These are phyloP conservation scores for Automeris io DNA, from an alignment of 2,888 invertebrate species.

Conservation along the genomic window DNA sequence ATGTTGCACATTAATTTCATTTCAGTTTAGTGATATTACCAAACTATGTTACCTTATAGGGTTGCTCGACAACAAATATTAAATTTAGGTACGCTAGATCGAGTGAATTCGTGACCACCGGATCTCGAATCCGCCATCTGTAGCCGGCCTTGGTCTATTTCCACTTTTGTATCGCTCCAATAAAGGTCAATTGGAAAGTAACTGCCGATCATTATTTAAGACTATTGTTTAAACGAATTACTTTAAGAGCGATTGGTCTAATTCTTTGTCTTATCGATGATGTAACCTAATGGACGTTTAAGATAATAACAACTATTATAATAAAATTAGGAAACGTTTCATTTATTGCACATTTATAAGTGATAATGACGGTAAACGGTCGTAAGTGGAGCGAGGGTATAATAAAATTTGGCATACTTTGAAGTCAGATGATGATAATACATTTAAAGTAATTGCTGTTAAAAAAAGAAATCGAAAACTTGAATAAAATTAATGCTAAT, in stretches of 20 bases:
- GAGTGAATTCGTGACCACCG: conserved; percentile 60
- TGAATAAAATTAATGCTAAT: too few relatives aligned
- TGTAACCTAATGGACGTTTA: conserved; percentile 23
- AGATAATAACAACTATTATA: conserved; percentile 12
- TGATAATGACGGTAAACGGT: neutral
- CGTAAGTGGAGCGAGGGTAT: neutral
- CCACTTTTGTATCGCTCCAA: conserved; percentile 48
- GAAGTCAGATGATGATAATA: neutral
- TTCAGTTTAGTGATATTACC: conserved; percentile 21
- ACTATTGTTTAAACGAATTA: conserved; percentile 18
- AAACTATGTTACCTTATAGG: conserved; percentile 21
- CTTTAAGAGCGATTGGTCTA: conserved; percentile 9
- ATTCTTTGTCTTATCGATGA: conserved; percentile 22
- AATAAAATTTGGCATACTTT: neutral
- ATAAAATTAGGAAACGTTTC: conserved; percentile 7
- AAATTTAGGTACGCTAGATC: conserved; percentile 37
- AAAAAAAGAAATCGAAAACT: too few relatives aligned
- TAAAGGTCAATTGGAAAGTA: conserved; percentile 69
- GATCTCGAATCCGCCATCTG: conserved; percentile 62
- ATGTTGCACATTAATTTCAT: conserved; percentile 12
- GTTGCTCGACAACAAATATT: conserved; percentile 39
- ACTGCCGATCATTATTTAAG: conserved; percentile 26
- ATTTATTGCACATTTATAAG: conserved; percentile 6
- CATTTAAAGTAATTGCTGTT: too few relatives aligned
- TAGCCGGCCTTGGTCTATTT: conserved; percentile 68